Base-by-base conservation (phyloP, 2,113 vertebrate species). In the Neodontobutis hainanensis region DNA sequence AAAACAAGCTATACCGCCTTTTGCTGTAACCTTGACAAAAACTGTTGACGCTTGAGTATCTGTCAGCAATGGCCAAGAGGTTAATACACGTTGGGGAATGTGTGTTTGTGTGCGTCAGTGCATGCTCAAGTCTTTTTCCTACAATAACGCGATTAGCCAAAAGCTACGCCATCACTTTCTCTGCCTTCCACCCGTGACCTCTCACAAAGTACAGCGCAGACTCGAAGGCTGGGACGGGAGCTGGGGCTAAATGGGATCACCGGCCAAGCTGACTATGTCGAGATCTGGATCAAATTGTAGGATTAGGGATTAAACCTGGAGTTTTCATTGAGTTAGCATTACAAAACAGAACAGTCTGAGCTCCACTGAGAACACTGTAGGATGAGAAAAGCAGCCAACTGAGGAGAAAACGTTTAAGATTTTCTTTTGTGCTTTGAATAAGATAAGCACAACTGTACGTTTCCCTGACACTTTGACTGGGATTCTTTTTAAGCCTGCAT, bases 1-100 rank as follows among this genome's bases (percentile, higher is more conserved):
- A 11, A 8, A 61, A 40, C 55, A 46, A 35, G 12, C 52, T 8
- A 15, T 36, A 65, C 67, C 52, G 76, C 61, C 82, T 73, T 81
- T 81, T 61, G 63, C 48, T 49, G 46, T 78, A 76, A 85, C 82
- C 81, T 86, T 87, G 75, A 83, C 75, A 77, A 80, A 86, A 88
- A 81, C 53, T 84, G 86, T 77, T 69, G 86, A 85, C 43, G 75
- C 65, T 61, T 19, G 70, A 57, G 66, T 68, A 73, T 77, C 77
- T 65, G 71, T 59, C 73, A 66, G 79, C 66, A 75, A 50, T 47
- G 79, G 84, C 70, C 76, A 64, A 77, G 40, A 85, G 81, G 85
- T 80, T 86, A 87, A 87, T 81, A 60, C 78, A 76, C 83, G 80
- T 68, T 82, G 53, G 50, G 52, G 55, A 10, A 8, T 50, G 77